These are phyloP conservation scores for Heliconius ethilla DNA, from an alignment of 2,888 invertebrate species.

Conservation along the genomic window DNA sequence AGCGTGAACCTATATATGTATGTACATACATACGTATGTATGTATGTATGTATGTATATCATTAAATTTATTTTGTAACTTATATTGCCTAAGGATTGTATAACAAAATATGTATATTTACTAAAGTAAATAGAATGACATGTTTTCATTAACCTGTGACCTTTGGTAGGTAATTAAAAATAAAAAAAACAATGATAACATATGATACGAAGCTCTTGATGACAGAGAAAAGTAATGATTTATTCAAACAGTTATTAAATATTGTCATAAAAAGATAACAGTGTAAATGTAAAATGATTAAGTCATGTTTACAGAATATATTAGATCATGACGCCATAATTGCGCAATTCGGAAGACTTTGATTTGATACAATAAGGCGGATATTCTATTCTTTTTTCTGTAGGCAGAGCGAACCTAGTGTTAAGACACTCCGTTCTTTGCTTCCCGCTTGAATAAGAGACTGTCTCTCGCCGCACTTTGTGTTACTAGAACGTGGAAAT, in stretches of 20 bases:
- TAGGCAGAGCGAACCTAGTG: not conserved
- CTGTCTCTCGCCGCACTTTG: too few relatives aligned
- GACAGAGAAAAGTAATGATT: not conserved
- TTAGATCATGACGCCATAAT: not conserved
- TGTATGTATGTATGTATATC: not conserved
- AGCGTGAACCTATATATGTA: too few relatives aligned
- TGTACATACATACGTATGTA: too few relatives aligned
- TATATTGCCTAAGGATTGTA: not conserved
- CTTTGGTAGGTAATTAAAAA: not conserved
- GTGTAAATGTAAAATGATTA: not conserved
- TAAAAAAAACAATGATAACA: not conserved
- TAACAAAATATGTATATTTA: not conserved
- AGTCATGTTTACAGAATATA: not conserved
- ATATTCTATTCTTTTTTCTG: not conserved
- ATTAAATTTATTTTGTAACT: not conserved
- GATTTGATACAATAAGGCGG: not conserved
- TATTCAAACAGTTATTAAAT: not conserved
- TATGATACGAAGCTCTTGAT: not conserved
- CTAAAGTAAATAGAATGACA: not conserved
- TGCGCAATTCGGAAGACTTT: not conserved
- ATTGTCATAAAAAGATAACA: not conserved
- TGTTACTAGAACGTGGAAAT: too few relatives aligned
- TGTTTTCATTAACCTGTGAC: not conserved
- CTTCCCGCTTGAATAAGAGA: too few relatives aligned
- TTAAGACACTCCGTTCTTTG: too few relatives aligned